Evolutionary conservation across 1,140 invertebrate genomes (phyloP), one percentile per base, ranked within the genome.

Genomic region (Adelges cooleyi): DNA sequence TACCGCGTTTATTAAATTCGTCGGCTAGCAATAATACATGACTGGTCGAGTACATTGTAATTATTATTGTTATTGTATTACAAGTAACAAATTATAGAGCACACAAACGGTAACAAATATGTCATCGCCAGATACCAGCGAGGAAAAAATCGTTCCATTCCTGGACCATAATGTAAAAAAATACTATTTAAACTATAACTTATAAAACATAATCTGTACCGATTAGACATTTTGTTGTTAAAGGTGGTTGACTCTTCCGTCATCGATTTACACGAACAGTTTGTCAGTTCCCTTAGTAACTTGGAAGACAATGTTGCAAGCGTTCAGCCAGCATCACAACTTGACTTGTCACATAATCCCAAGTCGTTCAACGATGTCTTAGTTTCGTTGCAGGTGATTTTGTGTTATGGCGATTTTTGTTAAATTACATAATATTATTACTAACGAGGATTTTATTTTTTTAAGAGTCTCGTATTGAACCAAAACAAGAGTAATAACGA

Each of bases 401-500:
- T 15, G 20, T 15, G 5, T n/a, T 1, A 5, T 20, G 5, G 18
- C 1, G n/a, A n/a, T n/a, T n/a, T n/a, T n/a, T n/a, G n/a, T n/a
- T n/a, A n/a, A n/a, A n/a, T n/a, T n/a, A n/a, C n/a, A n/a, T n/a
- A n/a, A n/a, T n/a, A n/a, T 2, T 1, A 4, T 3, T 13, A 1
- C 17, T 15, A 25, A 40, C 17, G 18, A 42, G 4, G 25, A 36
- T 22, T 1, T 59, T 46, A 22, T 59, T 22, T 15, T 22, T 42
- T 8, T 2, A 13, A 62, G 56, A 62, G 23, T 10, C 11, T 62
- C 17, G 25, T 62, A 11, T 22, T 48, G 27, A 62, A 13, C 29
- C 56, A 62, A 48, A 62, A 62, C 25, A 62, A 62, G 5, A 62
- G 44, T 2, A 42, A 62, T 5, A 48, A 62, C 15, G 42, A 33